These are phyloP conservation scores for Nasonia giraulti DNA, from an alignment of 1,140 invertebrate genomes.

Conservation along the genomic window DNA sequence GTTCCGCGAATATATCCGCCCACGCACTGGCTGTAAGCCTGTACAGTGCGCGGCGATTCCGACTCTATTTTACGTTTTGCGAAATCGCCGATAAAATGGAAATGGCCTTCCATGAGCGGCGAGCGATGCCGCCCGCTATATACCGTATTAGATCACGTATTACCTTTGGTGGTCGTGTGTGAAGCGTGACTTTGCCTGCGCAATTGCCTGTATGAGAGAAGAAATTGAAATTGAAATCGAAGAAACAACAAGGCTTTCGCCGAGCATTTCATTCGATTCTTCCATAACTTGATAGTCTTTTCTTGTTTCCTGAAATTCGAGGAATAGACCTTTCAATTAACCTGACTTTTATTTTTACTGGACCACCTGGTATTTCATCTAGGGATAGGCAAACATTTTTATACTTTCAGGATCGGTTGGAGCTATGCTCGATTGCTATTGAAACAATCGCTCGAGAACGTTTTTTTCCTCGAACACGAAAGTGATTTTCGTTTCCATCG, in stretches of 20 bases:
- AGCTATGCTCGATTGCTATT: background rate
- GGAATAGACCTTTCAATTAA: background rate
- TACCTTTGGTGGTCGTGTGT: background rate
- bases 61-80: slow-evolving; percentile 34
- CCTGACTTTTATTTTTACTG: background rate
- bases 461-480: background rate
- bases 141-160: slow-evolving; percentile 29
- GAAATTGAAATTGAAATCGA: slow-evolving; percentile 26
- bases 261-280: slow-evolving; percentile 9
- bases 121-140: background rate
- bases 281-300: slow-evolving; percentile 6
- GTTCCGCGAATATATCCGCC: background rate
- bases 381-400: no score
- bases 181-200: slow-evolving; percentile 1
- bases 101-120: background rate
- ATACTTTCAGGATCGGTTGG: no score
- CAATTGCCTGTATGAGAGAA: background rate
- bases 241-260: background rate
- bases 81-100: slow-evolving; percentile 41
- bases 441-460: background rate
- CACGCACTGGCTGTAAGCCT: background rate
- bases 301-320: background rate
- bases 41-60: background rate
- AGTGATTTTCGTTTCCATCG: background rate
- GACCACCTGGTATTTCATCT: background rate